Percentiles rank a stretch among this genome's conserved stretches.
Conservation (phyloP, 2,888 invertebrate species). For the Ophraella communa region DNA sequence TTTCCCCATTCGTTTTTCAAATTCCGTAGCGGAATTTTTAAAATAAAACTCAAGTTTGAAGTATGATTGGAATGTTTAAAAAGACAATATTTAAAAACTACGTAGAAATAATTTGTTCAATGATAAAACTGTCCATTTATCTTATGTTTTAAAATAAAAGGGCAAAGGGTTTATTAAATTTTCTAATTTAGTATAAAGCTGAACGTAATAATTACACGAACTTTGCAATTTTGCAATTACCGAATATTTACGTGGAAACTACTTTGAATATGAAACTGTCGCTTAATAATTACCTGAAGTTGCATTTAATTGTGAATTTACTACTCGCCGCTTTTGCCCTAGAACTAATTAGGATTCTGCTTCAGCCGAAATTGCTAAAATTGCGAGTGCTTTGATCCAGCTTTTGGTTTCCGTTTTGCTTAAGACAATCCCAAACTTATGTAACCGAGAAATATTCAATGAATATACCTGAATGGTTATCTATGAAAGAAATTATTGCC, state of each 20-base stretch:
- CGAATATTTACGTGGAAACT: not conserved
- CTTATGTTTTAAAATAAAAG: not conserved
- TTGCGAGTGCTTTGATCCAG: not conserved
- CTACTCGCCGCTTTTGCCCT: not conserved
- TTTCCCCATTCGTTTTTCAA: no score
- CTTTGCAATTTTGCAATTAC: not conserved
- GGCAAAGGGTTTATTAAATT: not conserved
- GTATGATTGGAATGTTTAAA: no score
- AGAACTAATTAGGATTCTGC: not conserved
- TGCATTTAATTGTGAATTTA: conserved; percentile 19
- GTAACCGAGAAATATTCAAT: no score
- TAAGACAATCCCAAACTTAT: no score
- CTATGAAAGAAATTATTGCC: no score
- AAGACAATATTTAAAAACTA: no score
- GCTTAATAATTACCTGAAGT: conserved; percentile 17
- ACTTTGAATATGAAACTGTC: conserved; percentile 2
- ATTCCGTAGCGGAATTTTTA: no score
- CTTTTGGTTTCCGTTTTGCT: no score
- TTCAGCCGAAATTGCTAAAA: not conserved
- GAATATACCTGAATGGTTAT: no score
- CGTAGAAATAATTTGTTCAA: not conserved
- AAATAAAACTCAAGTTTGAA: no score
- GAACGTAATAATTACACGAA: conserved; percentile 6
- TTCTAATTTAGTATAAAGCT: not conserved
- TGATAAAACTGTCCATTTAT: not conserved